Evolutionary conservation across 2,113 vertebrate species (phyloP).

Genomic region (Pituophis catenifer): DNA sequence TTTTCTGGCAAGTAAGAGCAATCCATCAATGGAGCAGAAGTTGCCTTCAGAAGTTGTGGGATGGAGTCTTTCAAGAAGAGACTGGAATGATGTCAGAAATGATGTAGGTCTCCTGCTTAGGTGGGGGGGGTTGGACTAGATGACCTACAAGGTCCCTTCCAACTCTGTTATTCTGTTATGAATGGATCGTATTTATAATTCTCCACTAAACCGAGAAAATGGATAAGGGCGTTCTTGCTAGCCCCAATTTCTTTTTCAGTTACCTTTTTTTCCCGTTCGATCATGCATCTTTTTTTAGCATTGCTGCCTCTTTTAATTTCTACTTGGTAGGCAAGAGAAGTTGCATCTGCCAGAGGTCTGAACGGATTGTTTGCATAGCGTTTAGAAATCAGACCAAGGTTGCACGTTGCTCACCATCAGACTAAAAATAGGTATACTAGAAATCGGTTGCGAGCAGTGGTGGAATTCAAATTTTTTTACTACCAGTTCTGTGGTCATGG

Average conservation of each 20-base stretch:
- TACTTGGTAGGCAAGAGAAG: neutral
- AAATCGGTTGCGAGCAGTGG: neutral
- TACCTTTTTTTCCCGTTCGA: neutral
- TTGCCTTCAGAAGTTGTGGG: no score
- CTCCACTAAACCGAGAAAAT: neutral
- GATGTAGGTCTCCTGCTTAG: no score
- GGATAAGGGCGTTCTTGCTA: neutral
- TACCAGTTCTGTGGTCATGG: no score
- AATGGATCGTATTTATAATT: neutral
- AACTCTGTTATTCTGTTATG: no score
- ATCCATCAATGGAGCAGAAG: no score
- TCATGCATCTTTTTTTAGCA: neutral
- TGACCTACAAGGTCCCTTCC: no score
- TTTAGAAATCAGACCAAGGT: neutral
- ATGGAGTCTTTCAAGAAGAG: no score
- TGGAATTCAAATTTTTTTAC: no score
- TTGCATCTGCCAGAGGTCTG: neutral
- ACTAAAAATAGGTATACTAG: neutral
- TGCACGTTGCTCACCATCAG: neutral
- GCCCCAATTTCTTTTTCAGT: neutral
- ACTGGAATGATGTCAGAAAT: no score
- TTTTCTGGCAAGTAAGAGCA: no score
- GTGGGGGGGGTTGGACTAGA: no score
- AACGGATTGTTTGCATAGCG: neutral
- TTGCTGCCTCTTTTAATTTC: neutral